Evolutionary conservation across 2,113 vertebrate genomes (phyloP), one percentile per base, ranked within the genome.

Genomic region (Campylomormyrus tamandua): DNA sequence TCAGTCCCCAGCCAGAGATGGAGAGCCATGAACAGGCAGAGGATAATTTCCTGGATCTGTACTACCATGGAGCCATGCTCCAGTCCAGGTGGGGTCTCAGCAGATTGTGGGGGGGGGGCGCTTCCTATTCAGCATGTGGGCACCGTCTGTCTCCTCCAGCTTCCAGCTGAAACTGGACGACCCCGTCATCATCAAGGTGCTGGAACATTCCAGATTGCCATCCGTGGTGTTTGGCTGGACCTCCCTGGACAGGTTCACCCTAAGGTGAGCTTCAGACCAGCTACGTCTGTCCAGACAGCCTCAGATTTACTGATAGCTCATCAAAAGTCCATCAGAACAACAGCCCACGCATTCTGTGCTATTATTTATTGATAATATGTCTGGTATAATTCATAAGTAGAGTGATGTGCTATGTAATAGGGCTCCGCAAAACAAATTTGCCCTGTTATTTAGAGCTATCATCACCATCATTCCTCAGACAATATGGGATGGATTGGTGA

Each of bases 41-140:
- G 11, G 97, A 96, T 3, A 97, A 97, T 90, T 94, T 96, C 0
- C 96, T 97, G 94, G 97, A 98, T 93, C 96, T 99, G 0, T 98
- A 99, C 93, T 98, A 98, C 90, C n/a, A 66, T 1, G 1, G 13
- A 77, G 15, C 31, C 31, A 6, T 31, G 92, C 94, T 95, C 21
- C 95, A 66, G 92, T 97, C 94, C 94, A 96, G 35, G 92, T 92
- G 92, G 15, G 92, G 91, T 0, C 97, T 45, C 46, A 93, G 91
- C 84, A 93, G 21, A 58, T 53, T 53, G 52, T 53, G 50, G 1
- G 8, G 92, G 62, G 95, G 89, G 92, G 83, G 93, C 1, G 97
- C 97, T 0, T 56, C 96, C 97, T 19, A 94, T 98, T 96, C 97
- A 97, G 93, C 96, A 97, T 91, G 98, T 99, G 1, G 98, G 97